Percentiles rank a stretch among this genome's conserved stretches.
phyloP scores from a whole-genome alignment of 2,888 invertebrate genomes.

The Hydrotaea diabolus region DNA sequence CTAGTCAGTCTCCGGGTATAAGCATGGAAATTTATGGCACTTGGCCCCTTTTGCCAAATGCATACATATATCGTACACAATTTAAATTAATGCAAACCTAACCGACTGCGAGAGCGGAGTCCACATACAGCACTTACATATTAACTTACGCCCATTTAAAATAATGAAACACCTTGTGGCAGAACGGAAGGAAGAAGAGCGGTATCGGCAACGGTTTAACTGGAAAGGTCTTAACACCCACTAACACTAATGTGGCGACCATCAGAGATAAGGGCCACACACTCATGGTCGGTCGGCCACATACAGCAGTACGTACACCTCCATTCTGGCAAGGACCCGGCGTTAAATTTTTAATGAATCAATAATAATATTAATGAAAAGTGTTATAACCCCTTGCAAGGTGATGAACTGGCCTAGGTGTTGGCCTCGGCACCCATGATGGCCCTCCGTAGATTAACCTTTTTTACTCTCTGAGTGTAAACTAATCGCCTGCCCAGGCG shows the following conservation, averaged over 20 bases:
- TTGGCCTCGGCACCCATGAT: background rate
- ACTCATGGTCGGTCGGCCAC: background rate
- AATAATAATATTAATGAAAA: conserved; percentile 28
- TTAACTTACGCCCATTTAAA: conserved; percentile 15
- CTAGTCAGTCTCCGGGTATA: conserved; percentile 21
- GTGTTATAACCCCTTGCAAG: background rate
- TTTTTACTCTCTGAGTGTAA: background rate
- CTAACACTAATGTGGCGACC: conserved; percentile 45
- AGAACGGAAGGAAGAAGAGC: conserved; percentile 17
- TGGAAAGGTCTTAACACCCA: conserved; percentile 30
- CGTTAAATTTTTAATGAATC: conserved; percentile 50
- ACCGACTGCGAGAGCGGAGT: background rate
- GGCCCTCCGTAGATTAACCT: background rate
- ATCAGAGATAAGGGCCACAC: conserved; percentile 43
- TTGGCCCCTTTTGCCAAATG: conserved; percentile 45
- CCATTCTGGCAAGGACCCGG: background rate
- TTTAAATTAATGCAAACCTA: conserved; percentile 63
- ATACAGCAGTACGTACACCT: background rate
- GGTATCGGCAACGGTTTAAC: conserved; percentile 2
- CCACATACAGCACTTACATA: background rate
- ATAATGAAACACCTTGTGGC: conserved; percentile 39
- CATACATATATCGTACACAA: conserved; percentile 47
- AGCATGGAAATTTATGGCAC: conserved; percentile 47
- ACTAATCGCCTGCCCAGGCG: background rate
- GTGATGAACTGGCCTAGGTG: conserved; percentile 6